Percentiles rank a stretch among this genome's conserved stretches.
Conservation (phyloP, 2,113 vertebrate species). For the Colistium nudipinnis region DNA sequence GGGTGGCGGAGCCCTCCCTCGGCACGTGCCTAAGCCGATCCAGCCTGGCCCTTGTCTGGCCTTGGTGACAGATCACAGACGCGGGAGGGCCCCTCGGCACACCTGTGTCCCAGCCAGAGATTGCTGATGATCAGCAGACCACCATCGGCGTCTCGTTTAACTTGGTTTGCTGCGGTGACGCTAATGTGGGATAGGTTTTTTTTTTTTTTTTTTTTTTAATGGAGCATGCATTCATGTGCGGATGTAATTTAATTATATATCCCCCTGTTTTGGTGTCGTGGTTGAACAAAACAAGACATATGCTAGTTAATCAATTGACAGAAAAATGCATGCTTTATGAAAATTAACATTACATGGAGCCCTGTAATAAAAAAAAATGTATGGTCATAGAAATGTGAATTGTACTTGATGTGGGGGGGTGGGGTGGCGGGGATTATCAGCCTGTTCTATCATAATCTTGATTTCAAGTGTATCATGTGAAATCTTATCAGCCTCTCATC, state of each 20-base stretch:
- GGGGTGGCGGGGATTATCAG: background rate
- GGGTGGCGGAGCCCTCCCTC: slow-evolving; percentile 59
- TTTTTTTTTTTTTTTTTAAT: background rate
- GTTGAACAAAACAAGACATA: background rate
- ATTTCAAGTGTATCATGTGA: slow-evolving; percentile 28
- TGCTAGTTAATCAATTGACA: too few relatives aligned
- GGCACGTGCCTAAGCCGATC: slow-evolving; percentile 75
- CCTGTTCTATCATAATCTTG: slow-evolving; percentile 2
- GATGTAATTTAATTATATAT: background rate
- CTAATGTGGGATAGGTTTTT: background rate
- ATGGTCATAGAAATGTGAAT: background rate
- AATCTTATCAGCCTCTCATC: slow-evolving; percentile 62
- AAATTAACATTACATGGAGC: background rate
- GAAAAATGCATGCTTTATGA: too few relatives aligned
- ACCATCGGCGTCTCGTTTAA: slow-evolving; percentile 2
- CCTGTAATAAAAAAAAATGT: slow-evolving; percentile 1
- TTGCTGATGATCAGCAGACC: slow-evolving; percentile 31
- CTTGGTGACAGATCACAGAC: slow-evolving; percentile 54
- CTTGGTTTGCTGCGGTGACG: background rate
- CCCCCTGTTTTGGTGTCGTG: background rate
- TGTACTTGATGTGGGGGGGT: background rate
- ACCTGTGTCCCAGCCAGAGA: slow-evolving; percentile 72
- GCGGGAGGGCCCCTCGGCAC: slow-evolving; percentile 53
- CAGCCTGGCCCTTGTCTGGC: slow-evolving; percentile 60
- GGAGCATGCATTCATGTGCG: slow-evolving; percentile 5